phyloP scores from a whole-genome alignment of 1,140 invertebrate genomes.

The Ceratina japonica region DNA sequence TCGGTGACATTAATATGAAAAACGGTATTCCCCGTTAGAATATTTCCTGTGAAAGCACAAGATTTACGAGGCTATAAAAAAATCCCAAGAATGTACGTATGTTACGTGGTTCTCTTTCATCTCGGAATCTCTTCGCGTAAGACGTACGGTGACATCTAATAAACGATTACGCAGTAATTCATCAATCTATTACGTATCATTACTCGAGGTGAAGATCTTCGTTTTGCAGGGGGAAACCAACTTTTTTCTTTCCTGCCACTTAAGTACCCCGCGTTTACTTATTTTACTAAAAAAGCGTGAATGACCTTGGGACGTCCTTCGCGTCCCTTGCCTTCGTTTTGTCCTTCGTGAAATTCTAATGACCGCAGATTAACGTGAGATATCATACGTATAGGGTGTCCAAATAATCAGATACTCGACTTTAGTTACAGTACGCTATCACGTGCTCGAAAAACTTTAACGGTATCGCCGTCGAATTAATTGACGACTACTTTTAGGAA shows the following conservation, averaged over 20 bases:
- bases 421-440: neutral
- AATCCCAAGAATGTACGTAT: neutral
- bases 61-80: conserved; percentile 17
- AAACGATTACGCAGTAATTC: neutral
- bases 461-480: neutral
- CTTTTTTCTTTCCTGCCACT: too few relatives aligned
- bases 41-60: conserved; percentile 7
- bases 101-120: too few relatives aligned
- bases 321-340: neutral
- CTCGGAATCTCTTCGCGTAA: neutral
- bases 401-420: neutral
- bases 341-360: neutral
- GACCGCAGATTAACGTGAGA: neutral
- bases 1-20: neutral
- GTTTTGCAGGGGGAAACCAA: neutral
- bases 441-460: neutral
- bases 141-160: neutral
- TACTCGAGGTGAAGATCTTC: neutral
- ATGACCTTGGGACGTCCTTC: neutral
- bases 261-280: too few relatives aligned
- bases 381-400: neutral
- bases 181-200: neutral
- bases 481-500: neutral
- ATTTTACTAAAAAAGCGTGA: neutral
- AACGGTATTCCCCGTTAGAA: conserved; percentile 21